Percentiles rank a stretch among this genome's conserved stretches.
Conservation (phyloP, 2,888 invertebrate genomes). For the Lycophotia porphyrea region DNA sequence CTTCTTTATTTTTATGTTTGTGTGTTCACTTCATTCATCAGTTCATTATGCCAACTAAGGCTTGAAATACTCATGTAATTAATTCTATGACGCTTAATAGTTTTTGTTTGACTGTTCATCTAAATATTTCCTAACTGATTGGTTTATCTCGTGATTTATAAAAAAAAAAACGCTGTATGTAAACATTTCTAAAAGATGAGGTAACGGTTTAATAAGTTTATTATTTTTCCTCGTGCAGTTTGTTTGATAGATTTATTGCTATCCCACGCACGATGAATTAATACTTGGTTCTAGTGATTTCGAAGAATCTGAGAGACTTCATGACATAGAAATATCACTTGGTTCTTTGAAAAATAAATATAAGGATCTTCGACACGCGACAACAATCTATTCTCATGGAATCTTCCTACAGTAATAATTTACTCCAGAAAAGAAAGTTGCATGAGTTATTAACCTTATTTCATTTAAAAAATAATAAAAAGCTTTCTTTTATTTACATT, state of each 20-base stretch:
- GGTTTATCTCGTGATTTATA: conserved; percentile 2
- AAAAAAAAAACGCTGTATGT: conserved; percentile 18
- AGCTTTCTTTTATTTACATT: conserved; percentile 18
- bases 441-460: conserved; percentile 9
- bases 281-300: conserved; percentile 39
- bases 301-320: conserved; percentile 36
- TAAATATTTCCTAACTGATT: conserved; percentile 35
- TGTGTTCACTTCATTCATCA: conserved; percentile 32
- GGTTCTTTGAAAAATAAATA: conserved; percentile 47
- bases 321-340: conserved; percentile 33
- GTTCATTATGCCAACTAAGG: conserved; percentile 40
- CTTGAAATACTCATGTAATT: conserved; percentile 41
- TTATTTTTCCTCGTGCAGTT: conserved; percentile 44
- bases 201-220: conserved; percentile 48
- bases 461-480: conserved; percentile 1
- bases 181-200: conserved; percentile 37
- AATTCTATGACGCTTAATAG: conserved; percentile 39
- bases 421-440: conserved; percentile 31
- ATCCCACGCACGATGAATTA: conserved; percentile 55
- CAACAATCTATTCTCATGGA: conserved; percentile 34
- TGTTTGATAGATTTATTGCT: conserved; percentile 47
- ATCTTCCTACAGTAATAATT: conserved; percentile 11
- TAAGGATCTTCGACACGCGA: conserved; percentile 36
- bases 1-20: conserved; percentile 19
- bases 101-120: conserved; percentile 35